These are phyloP conservation scores for Plagodis dolabraria DNA, from an alignment of 2,888 invertebrate genomes.

Conservation along the genomic window DNA sequence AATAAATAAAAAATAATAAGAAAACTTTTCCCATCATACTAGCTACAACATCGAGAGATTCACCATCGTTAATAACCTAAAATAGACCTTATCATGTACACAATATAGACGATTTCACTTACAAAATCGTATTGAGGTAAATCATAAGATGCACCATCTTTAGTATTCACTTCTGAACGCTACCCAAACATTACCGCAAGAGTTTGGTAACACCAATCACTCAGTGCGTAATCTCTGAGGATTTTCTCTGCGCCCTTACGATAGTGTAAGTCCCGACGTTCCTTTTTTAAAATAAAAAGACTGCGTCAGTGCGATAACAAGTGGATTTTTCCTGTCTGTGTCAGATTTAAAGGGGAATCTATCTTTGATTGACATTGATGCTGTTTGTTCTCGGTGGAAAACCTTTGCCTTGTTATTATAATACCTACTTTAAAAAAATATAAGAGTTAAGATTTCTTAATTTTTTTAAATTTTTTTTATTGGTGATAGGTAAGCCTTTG, in stretches of 20 bases:
- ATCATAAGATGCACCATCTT: slow-evolving; percentile 66
- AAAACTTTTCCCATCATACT: slow-evolving; percentile 79
- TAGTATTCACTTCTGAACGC: slow-evolving; percentile 71
- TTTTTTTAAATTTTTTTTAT: too few relatives aligned
- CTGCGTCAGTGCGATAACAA: slow-evolving; percentile 71
- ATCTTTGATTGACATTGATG: slow-evolving; percentile 41
- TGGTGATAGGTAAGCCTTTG: too few relatives aligned
- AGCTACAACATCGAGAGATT: slow-evolving; percentile 61
- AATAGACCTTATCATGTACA: slow-evolving; percentile 44
- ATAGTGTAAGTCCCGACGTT: slow-evolving; percentile 53
- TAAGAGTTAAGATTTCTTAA: too few relatives aligned
- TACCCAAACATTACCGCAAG: slow-evolving; percentile 61
- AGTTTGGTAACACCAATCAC: slow-evolving; percentile 81
- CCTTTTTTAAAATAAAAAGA: slow-evolving; percentile 69
- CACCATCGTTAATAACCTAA: slow-evolving; percentile 42
- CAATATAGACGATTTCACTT: slow-evolving; percentile 42
- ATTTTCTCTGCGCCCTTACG: slow-evolving; percentile 65
- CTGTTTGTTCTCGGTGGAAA: background rate
- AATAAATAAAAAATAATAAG: slow-evolving; percentile 83
- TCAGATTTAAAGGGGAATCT: slow-evolving; percentile 53
- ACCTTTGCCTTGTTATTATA: too few relatives aligned
- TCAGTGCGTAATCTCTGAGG: slow-evolving; percentile 82
- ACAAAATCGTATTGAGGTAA: slow-evolving; percentile 58
- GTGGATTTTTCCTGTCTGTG: slow-evolving; percentile 53
- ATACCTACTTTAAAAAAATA: too few relatives aligned